These are phyloP conservation scores for Pycnonotus jocosus DNA, from an alignment of 2,113 vertebrate genomes.

Conservation along the genomic window DNA sequence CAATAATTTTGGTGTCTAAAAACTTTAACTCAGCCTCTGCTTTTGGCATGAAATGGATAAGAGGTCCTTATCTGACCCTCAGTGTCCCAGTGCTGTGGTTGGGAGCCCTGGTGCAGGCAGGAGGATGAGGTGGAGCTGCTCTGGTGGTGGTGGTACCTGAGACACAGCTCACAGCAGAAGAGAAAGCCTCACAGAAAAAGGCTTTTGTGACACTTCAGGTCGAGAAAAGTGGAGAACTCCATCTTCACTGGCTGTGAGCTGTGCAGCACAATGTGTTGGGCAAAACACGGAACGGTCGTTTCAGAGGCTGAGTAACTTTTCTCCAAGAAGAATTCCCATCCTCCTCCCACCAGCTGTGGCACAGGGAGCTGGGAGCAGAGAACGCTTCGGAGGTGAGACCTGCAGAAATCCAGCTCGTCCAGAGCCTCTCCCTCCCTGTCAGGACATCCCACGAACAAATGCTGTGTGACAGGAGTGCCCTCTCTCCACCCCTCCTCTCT, in stretches of 20 bases:
- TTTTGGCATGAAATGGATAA: neutral
- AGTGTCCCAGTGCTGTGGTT: fast-evolving
- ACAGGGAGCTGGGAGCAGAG: neutral
- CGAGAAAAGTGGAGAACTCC: too few relatives aligned
- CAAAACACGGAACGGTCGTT: neutral
- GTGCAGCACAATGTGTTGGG: too few relatives aligned
- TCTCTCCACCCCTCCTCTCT: neutral
- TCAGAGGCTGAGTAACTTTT: neutral
- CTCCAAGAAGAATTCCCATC: neutral
- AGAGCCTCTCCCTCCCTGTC: neutral
- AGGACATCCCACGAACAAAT: neutral
- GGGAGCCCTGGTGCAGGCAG: neutral
- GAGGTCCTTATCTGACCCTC: neutral
- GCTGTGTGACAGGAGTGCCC: neutral
- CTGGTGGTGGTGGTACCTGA: fast-evolving
- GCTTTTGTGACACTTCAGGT: neutral
- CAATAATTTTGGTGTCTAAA: neutral
- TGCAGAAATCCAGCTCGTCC: neutral
- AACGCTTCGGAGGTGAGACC: neutral
- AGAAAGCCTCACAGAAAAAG: neutral
- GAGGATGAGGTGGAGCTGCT: neutral
- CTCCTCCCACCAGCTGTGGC: neutral
- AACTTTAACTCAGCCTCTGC: neutral
- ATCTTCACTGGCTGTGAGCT: fast-evolving
- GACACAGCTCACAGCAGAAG: neutral